phyloP scores from a whole-genome alignment of 2,797 vertebrate genomes.

The Halcyon chelicuti region DNA sequence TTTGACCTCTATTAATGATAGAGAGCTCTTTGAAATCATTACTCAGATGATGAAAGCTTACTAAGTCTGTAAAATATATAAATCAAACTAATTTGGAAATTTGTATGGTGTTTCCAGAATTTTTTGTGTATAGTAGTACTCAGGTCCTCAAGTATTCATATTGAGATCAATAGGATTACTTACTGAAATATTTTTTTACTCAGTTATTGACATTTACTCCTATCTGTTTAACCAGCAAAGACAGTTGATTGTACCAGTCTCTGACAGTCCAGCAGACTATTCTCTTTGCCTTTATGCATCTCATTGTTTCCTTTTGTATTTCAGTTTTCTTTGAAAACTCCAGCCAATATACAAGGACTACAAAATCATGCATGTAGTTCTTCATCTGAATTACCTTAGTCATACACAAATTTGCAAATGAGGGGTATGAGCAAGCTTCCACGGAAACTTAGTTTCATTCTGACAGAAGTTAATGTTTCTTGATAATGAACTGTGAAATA shows the following conservation, averaged over 20 bases:
- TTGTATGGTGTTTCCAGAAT: not conserved
- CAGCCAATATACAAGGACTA: not conserved
- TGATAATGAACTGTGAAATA: conserved; percentile 45
- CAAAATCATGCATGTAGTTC: not conserved
- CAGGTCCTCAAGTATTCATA: not conserved
- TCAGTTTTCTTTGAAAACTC: not conserved
- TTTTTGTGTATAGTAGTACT: not conserved
- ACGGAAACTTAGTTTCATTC: conserved; percentile 1
- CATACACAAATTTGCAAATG: not conserved
- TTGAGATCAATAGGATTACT: not conserved
- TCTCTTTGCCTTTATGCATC: not conserved
- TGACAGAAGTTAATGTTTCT: not conserved
- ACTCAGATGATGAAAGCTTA: not conserved
- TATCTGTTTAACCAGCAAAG: not conserved
- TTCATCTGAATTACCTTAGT: not conserved
- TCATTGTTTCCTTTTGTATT: not conserved
- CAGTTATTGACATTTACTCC: not conserved
- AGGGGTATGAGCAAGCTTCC: not conserved
- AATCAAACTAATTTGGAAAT: not conserved
- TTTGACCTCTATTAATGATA: not conserved
- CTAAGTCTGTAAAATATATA: not conserved
- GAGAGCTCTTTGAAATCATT: not conserved
- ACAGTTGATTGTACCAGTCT: not conserved
- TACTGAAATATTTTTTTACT: not conserved
- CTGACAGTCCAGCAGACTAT: not conserved